These are phyloP conservation scores for Podilymbus podiceps DNA, from an alignment of 2,113 vertebrate genomes.

Conservation along the genomic window DNA sequence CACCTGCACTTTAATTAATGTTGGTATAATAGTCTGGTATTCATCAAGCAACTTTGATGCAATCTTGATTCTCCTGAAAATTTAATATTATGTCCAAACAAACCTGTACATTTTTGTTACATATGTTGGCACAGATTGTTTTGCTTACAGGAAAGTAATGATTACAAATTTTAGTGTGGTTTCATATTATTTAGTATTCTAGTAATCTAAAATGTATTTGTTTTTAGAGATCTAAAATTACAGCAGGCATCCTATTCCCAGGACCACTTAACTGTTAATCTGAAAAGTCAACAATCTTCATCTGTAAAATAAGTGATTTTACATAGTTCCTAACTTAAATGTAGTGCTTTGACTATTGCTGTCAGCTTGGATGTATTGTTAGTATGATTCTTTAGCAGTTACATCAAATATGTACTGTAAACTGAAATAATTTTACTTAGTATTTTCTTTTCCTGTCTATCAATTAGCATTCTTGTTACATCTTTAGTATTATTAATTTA, in stretches of 20 bases:
- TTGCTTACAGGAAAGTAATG: not conserved
- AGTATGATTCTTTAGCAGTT: not conserved
- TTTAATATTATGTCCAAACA: not conserved
- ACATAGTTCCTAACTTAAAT: not conserved
- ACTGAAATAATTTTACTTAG: not conserved
- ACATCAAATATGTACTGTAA: not conserved
- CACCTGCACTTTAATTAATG: not conserved
- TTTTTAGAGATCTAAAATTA: not conserved
- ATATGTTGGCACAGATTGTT: not conserved
- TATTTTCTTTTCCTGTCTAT: not conserved
- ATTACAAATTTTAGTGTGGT: not conserved
- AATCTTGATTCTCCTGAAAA: not conserved
- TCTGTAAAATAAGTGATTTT: not conserved
- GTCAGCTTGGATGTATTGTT: not conserved
- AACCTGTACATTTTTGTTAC: not conserved
- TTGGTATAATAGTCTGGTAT: not conserved
- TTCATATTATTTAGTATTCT: not conserved
- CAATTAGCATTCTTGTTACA: not conserved
- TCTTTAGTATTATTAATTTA: not conserved
- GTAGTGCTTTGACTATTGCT: not conserved
- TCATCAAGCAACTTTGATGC: not conserved
- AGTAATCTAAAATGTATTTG: not conserved
- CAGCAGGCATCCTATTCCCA: not conserved
- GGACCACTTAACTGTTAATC: not conserved
- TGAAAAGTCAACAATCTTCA: not conserved